Evolutionary conservation across 2,888 invertebrate genomes (phyloP).

Genomic region (Caenorhabditis wallacei): DNA sequence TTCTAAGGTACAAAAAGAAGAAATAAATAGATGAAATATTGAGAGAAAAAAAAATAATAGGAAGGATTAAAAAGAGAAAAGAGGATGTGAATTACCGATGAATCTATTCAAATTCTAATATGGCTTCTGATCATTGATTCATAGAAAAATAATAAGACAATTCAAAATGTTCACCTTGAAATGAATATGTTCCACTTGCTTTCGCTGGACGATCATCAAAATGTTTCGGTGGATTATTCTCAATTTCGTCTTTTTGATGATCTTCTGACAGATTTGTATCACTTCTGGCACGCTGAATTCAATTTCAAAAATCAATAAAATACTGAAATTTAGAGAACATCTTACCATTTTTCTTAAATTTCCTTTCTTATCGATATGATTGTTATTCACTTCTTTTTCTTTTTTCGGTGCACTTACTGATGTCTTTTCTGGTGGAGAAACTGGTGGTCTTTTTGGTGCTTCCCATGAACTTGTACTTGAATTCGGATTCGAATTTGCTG

Average conservation of each 20-base stretch:
- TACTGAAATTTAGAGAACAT: background rate
- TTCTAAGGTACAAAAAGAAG: conserved; percentile 17
- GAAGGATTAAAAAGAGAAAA: background rate
- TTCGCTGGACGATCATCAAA: conserved; percentile 62
- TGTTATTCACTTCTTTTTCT: conserved; percentile 62
- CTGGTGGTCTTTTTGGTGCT: conserved; percentile 52
- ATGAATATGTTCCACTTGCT: conserved; percentile 62
- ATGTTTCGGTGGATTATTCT: conserved; percentile 48
- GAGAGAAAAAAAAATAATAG: background rate
- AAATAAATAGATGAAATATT: conserved; percentile 17
- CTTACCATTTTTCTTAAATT: conserved; percentile 27
- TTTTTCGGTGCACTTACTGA: background rate
- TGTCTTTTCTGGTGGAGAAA: conserved; percentile 25
- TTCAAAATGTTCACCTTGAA: conserved; percentile 51
- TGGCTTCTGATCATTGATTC: conserved; percentile 42
- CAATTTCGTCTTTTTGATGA: conserved; percentile 41
- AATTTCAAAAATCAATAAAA: background rate
- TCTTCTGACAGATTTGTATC: conserved; percentile 59
- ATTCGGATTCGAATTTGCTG: conserved; percentile 63
- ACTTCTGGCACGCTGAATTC: conserved; percentile 55
- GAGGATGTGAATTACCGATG: background rate
- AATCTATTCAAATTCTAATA: background rate
- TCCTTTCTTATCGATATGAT: conserved; percentile 37
- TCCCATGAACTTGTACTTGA: conserved; percentile 72
- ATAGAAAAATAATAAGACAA: background rate